Evolutionary conservation across 2,888 invertebrate species (phyloP).

Genomic region (Scelioninae gen. 1): DNA sequence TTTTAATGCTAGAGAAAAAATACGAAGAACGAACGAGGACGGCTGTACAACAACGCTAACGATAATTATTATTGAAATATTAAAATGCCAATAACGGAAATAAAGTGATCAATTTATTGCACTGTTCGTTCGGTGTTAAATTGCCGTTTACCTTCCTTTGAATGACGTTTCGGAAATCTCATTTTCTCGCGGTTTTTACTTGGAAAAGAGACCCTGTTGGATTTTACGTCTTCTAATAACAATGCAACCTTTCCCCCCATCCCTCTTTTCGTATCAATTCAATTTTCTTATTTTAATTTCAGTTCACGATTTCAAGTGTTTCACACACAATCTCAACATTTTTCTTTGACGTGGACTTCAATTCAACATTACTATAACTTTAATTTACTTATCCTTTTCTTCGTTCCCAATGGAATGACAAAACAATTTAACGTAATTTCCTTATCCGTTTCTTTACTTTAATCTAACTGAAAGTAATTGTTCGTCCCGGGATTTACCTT

Average conservation of each 20-base stretch:
- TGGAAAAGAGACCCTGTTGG: slow-evolving; percentile 58
- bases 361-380: slow-evolving; percentile 9
- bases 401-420: too few species aligned
- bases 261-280: slow-evolving; percentile 22
- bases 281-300: slow-evolving; percentile 55
- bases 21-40: background rate
- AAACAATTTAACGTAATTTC: too few species aligned
- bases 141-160: slow-evolving; percentile 48
- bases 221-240: slow-evolving; percentile 50
- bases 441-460: too few species aligned
- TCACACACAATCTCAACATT: slow-evolving; percentile 18
- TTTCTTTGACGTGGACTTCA: slow-evolving; percentile 15
- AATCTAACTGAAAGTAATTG: too few species aligned
- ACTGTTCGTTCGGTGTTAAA: slow-evolving; percentile 43
- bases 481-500: too few species aligned
- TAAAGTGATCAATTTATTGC: slow-evolving; percentile 57
- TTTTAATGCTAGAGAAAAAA: slow-evolving; percentile 58
- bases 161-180: slow-evolving; percentile 36
- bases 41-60: slow-evolving; percentile 24
- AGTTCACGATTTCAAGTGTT: slow-evolving; percentile 38
- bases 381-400: background rate
- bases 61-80: slow-evolving; percentile 61
- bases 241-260: slow-evolving; percentile 22
- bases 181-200: slow-evolving; percentile 34
- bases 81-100: slow-evolving; percentile 68